phyloP scores from a whole-genome alignment of 2,888 invertebrate species.

The Cremastinae sp. region DNA sequence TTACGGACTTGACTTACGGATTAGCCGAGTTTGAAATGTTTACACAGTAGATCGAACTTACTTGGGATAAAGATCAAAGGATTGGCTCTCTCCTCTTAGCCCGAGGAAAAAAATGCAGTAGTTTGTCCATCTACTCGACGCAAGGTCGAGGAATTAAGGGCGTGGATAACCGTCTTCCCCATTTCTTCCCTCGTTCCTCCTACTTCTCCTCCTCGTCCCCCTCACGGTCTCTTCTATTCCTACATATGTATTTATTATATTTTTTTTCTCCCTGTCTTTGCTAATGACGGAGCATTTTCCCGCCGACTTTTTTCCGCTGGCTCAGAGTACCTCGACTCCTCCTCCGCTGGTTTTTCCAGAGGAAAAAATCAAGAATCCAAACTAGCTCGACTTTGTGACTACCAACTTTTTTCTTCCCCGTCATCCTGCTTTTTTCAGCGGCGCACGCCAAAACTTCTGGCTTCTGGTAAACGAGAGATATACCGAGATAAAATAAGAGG shows the following conservation, averaged over 20 bases:
- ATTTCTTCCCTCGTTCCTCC: not conserved
- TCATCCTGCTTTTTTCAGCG: slow-evolving; percentile 27
- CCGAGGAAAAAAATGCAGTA: slow-evolving; percentile 32
- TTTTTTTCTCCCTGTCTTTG: slow-evolving; percentile 24
- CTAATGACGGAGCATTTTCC: slow-evolving; percentile 66
- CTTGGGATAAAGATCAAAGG: slow-evolving; percentile 66
- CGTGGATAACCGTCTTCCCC: slow-evolving; percentile 42
- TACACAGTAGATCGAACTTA: slow-evolving; percentile 60
- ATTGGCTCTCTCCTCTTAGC: slow-evolving; percentile 58
- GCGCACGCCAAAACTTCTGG: slow-evolving; percentile 49
- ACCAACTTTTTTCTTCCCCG: slow-evolving; percentile 13
- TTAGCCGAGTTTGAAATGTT: slow-evolving; percentile 72
- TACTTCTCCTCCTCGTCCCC: slow-evolving; percentile 25
- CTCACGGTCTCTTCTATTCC: not conserved
- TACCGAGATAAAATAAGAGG: slow-evolving; percentile 32
- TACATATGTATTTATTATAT: slow-evolving; percentile 1
- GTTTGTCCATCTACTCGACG: slow-evolving; percentile 48
- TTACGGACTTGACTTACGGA: slow-evolving; percentile 71
- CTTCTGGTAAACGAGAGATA: slow-evolving; percentile 57
- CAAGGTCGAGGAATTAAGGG: slow-evolving; percentile 44
- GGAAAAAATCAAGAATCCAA: slow-evolving; percentile 12
- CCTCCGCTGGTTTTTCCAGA: slow-evolving; percentile 29
- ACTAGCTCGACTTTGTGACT: slow-evolving; percentile 27
- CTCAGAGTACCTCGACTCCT: slow-evolving; percentile 27
- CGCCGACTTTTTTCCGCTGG: slow-evolving; percentile 35